A percentile compares a stretch with the other conserved stretches of the same genome.
phyloP scores from a whole-genome alignment of 2,797 vertebrate species.

The Platyrinchus mystaceus region DNA sequence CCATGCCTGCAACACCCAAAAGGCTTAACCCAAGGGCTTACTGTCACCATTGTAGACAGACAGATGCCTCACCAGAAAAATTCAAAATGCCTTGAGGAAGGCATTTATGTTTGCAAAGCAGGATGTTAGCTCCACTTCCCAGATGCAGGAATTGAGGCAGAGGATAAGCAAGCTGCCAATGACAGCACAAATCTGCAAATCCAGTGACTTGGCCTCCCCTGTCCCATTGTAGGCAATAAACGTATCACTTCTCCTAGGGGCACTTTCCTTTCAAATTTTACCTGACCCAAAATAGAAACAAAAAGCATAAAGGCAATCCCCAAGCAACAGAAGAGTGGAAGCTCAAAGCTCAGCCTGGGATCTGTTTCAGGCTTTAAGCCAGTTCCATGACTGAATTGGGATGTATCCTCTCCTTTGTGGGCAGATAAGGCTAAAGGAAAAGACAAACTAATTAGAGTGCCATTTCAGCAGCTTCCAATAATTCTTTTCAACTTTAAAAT shows the following conservation, averaged over 20 bases:
- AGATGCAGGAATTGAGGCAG: not conserved
- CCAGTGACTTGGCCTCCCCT: not conserved
- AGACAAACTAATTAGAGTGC: not conserved
- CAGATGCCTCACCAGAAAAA: not conserved
- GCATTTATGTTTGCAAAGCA: not conserved
- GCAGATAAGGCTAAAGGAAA: not conserved
- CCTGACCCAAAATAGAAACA: constrained; percentile 6
- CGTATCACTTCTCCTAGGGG: not conserved
- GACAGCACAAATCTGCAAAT: not conserved
- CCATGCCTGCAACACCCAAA: not conserved
- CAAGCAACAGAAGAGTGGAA: not conserved
- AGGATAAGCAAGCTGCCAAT: not conserved
- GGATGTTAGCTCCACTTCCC: not conserved
- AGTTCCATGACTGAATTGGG: not conserved
- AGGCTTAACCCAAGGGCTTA: not conserved
- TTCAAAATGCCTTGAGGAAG: not conserved
- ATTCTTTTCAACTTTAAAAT: constrained; percentile 29
- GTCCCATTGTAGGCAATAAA: not conserved
- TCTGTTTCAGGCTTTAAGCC: not conserved
- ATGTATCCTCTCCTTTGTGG: not conserved
- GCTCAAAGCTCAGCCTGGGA: not conserved
- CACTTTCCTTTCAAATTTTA: not conserved
- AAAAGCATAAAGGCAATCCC: not conserved
- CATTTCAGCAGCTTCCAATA: constrained; percentile 14
- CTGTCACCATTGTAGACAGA: not conserved